phyloP scores from a whole-genome alignment of 2,797 vertebrate genomes.

The Pangasius larnaudii region DNA sequence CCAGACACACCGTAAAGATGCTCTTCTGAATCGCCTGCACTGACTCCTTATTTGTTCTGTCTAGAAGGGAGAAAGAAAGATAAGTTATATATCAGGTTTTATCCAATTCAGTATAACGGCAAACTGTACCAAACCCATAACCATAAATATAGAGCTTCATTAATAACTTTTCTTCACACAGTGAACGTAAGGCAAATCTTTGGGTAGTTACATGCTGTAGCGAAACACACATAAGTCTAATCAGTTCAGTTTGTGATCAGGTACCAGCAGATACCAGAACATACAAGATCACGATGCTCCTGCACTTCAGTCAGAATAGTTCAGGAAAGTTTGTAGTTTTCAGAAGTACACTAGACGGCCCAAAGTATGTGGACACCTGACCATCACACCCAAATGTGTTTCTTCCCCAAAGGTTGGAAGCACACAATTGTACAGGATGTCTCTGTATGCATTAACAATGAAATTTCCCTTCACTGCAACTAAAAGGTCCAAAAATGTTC shows the following conservation, averaged over 20 bases:
- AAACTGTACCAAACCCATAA: neutral
- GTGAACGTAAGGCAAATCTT: neutral
- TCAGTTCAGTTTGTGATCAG: neutral
- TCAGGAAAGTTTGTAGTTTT: neutral
- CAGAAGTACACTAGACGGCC: neutral
- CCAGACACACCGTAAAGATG: slow-evolving; percentile 91
- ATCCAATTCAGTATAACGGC: neutral
- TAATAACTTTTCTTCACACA: neutral
- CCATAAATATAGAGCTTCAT: neutral
- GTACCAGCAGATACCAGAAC: neutral
- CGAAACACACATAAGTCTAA: too few species aligned
- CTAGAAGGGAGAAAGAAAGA: slow-evolving; percentile 64
- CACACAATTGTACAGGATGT: too few species aligned
- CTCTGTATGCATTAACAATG: neutral
- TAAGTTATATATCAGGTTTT: neutral
- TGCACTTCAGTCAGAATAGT: neutral
- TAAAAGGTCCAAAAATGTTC: neutral
- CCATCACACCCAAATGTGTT: neutral
- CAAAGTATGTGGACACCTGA: neutral
- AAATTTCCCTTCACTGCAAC: neutral
- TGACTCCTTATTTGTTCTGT: slow-evolving; percentile 88
- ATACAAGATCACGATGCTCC: neutral
- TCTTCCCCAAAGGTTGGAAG: neutral
- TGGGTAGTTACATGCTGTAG: neutral
- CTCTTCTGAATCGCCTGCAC: slow-evolving; percentile 88